Percentiles rank a stretch among this genome's conserved stretches.
Conservation (phyloP, 2,797 vertebrate species). For the Heteromormyrus szaboi region DNA sequence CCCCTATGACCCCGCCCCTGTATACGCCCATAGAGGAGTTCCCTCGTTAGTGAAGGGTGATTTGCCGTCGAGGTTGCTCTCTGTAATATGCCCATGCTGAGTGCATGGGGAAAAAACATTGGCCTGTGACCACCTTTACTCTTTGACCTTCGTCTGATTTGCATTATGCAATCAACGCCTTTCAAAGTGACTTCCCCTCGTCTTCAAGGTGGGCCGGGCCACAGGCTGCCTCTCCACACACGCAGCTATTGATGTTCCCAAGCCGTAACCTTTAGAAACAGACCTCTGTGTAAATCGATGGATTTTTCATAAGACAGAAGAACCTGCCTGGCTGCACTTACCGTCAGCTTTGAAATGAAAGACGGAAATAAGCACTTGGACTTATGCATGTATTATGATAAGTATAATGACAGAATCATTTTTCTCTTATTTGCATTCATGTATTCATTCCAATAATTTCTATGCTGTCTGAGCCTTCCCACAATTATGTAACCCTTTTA, state of each 20-base stretch:
- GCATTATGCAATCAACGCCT: background rate
- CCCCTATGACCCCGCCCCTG: background rate
- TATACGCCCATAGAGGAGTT: background rate
- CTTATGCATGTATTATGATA: background rate
- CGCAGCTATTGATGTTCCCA: background rate
- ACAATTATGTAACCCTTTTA: conserved; percentile 7
- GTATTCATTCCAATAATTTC: conserved; percentile 11
- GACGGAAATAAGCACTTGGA: background rate
- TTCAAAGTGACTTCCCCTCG: background rate
- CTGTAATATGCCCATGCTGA: background rate
- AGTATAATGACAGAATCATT: conserved; percentile 2
- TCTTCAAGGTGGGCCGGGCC: background rate
- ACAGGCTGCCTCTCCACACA: background rate
- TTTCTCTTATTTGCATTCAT: conserved; percentile 5
- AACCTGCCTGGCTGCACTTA: background rate
- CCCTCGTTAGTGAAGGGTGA: background rate
- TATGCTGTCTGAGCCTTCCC: background rate
- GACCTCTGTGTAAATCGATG: background rate
- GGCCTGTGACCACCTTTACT: background rate
- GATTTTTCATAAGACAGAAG: background rate
- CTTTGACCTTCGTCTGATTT: conserved; percentile 8
- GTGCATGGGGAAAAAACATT: background rate
- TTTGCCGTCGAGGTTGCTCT: background rate
- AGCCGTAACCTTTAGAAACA: conserved; percentile 14
- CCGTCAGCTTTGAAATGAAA: background rate